Base-by-base conservation (phyloP, 2,888 invertebrate genomes). In the Drosophila rubida region DNA sequence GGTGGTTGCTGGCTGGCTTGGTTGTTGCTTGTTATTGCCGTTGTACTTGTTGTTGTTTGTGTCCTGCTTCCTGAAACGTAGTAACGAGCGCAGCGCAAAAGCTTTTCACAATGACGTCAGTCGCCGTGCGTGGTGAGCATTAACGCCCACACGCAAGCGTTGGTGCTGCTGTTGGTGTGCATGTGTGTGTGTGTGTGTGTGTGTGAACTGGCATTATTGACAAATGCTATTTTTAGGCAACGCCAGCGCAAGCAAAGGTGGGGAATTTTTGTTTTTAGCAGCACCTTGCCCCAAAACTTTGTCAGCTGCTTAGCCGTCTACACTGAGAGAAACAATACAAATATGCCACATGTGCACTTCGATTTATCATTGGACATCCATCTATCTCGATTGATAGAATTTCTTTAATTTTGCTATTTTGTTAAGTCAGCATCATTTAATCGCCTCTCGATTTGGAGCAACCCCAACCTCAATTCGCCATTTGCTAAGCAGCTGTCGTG, bases 31-130 rank as follows among this genome's bases (percentile, higher is more conserved):
- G 37, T 23, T 50, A 16, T 13, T 51, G 39, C 9, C 22, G 46
- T 48, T 27, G 46, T 54, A 57, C 16, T 35, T 54, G 50, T 51
- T 63, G 73, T 67, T 81, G 73, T 76, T 78, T 70, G 69, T 85
- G 78, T 78, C 69, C 74, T 72, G 71, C 74, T 75, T 77, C 73
- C 72, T 75, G 79, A 74, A 82, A 73, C 84, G 84, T 88, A 87
- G 87, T 84, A 88, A 88, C 76, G 42, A 54, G 64, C 73, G 48
- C 57, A 58, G 50, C 62, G 48, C 32, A 30, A 53, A 66, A 90
- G 90, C 90, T 90, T 81, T 85, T 13, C 45, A 77, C 83, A 80
- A 88, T 90, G 90, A 90, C 90, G 90, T 90, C 90, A 90, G 73
- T 61, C 7, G 79, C 80, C 74, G 75, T 75, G 74, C 62, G 67